Conservation (phyloP, 2,888 invertebrate species). For the Branchinecta sandiegonensis region DNA sequence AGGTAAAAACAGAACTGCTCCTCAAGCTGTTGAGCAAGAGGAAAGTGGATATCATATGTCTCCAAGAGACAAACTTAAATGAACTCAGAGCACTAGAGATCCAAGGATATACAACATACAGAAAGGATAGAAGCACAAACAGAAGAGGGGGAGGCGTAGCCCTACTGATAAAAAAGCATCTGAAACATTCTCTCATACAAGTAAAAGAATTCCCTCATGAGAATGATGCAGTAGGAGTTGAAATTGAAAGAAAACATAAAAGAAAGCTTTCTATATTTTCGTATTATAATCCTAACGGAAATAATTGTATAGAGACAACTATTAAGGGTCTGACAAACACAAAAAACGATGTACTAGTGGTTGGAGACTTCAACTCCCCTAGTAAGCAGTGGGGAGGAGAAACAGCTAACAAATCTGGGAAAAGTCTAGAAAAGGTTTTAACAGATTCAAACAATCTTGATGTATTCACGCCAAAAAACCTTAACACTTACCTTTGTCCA, state of each 20-base stretch:
- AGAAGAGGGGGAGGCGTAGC: too few relatives aligned
- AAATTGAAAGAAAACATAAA: not conserved
- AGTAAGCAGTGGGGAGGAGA: not conserved
- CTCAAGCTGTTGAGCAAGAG: not conserved
- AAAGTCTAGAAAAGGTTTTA: not conserved
- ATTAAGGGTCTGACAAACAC: not conserved
- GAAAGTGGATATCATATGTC: constrained; percentile 6
- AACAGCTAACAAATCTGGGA: not conserved
- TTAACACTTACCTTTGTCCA: not conserved
- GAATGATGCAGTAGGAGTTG: not conserved
- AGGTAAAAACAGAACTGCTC: not conserved
- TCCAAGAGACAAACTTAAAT: constrained; percentile 7
- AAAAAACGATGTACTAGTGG: not conserved
- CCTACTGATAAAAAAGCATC: too few relatives aligned
- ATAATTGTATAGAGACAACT: not conserved
- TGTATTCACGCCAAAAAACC: not conserved
- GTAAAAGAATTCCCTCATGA: not conserved
- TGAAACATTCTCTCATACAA: too few relatives aligned
- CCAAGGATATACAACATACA: not conserved
- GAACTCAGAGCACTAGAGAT: not conserved
- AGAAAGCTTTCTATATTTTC: not conserved
- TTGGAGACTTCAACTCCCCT: not conserved
- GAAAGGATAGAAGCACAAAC: too few relatives aligned
- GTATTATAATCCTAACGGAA: not conserved
- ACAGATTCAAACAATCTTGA: not conserved